Evolutionary conservation across 2,888 invertebrate species (phyloP).

Genomic region (Eudemis profundana): DNA sequence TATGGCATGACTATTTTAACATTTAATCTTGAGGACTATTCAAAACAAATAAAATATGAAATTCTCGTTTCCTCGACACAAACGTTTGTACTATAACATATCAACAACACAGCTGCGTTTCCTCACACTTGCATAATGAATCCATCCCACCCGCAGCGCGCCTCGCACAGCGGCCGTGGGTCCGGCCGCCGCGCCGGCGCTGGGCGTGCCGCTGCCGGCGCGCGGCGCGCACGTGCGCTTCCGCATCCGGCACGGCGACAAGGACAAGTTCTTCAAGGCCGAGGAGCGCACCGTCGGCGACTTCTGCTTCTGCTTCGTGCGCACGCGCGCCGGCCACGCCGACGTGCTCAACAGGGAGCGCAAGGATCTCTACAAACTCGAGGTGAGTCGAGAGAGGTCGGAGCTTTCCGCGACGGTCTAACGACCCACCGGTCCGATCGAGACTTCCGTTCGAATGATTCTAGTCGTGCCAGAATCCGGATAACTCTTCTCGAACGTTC

Average conservation of each 20-base stretch:
- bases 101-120: too few relatives aligned
- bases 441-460: too few relatives aligned
- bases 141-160: constrained; percentile 79
- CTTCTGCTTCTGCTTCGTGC: constrained; percentile 96
- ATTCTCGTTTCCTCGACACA: too few relatives aligned
- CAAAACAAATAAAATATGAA: too few relatives aligned
- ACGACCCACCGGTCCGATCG: too few relatives aligned
- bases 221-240: constrained; percentile 88
- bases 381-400: too few relatives aligned
- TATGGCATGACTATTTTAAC: too few relatives aligned
- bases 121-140: background rate
- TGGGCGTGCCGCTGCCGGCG: constrained; percentile 88
- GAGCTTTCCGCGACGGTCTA: too few relatives aligned
- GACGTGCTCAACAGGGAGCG: constrained; percentile 97
- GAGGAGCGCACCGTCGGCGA: constrained; percentile 96
- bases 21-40: too few relatives aligned
- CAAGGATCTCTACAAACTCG: constrained; percentile 92
- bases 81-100: too few relatives aligned
- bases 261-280: constrained; percentile 96
- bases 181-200: constrained; percentile 89
- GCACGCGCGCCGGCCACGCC: constrained; percentile 94
- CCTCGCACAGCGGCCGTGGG: constrained; percentile 94
- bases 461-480: too few relatives aligned
- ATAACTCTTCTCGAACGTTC: constrained; percentile 73
- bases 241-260: constrained; percentile 94